Conservation (phyloP, 2,113 vertebrate species). For the Orthonyx spaldingii region DNA sequence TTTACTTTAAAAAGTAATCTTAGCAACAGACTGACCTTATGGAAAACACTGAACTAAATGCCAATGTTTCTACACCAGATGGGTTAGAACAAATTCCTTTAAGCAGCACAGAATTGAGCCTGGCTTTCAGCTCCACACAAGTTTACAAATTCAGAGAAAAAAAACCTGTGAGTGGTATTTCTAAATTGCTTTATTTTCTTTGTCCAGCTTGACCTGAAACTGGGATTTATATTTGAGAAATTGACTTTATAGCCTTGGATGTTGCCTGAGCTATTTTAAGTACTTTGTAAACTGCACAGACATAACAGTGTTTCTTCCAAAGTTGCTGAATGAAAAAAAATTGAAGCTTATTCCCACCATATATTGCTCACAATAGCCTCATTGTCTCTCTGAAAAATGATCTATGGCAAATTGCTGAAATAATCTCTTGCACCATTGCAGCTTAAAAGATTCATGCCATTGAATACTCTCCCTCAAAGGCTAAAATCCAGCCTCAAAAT, state of each 20-base stretch:
- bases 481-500: conserved; percentile 68
- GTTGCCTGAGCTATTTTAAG: conserved; percentile 46
- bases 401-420: conserved; percentile 68
- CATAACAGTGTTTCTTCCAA: conserved; percentile 1
- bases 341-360: conserved; percentile 27
- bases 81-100: background rate
- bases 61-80: background rate
- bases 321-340: conserved; percentile 41
- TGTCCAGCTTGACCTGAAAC: conserved; percentile 31
- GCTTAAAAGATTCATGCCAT: conserved; percentile 71
- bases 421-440: conserved; percentile 51
- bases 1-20: background rate
- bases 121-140: background rate
- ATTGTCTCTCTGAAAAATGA: conserved; percentile 66
- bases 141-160: background rate
- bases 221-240: conserved; percentile 40
- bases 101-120: background rate
- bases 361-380: conserved; percentile 54
- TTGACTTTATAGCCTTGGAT: background rate
- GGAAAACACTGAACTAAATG: background rate
- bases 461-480: conserved; percentile 69
- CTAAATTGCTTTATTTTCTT: background rate
- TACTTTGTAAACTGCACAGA: conserved; percentile 18
- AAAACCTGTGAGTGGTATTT: background rate
- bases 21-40: background rate